A percentile compares a stretch with the other conserved stretches of the same genome.
Conservation (phyloP, 2,113 vertebrate genomes). For the Carassius auratus region DNA sequence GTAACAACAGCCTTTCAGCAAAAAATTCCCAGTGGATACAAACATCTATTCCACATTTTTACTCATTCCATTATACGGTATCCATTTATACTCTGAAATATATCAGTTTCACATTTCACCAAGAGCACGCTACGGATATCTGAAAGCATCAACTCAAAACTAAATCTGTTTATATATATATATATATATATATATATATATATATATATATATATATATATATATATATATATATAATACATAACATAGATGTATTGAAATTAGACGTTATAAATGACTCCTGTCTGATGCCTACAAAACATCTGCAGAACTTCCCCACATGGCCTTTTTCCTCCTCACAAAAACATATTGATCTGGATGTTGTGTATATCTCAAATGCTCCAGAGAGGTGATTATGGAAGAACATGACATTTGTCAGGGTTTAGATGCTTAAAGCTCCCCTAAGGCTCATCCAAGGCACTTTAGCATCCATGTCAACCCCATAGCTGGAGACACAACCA, state of each 20-base stretch:
- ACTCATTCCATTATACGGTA: not conserved
- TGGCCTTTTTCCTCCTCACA: no score
- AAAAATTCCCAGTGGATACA: not conserved
- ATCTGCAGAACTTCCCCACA: no score
- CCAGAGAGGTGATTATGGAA: not conserved
- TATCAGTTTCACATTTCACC: not conserved
- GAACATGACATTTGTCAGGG: not conserved
- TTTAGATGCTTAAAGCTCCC: not conserved
- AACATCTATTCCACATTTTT: not conserved
- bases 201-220: no score
- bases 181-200: no score
- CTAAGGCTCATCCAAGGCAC: not conserved
- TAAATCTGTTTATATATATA: not conserved
- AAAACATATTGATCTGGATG: not conserved
- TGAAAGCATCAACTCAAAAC: not conserved
- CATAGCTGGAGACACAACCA: no score
- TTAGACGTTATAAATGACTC: no score
- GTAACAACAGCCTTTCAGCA: not conserved
- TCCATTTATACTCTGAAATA: not conserved
- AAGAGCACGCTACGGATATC: not conserved
- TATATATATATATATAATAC: no score
- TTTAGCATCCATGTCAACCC: not conserved
- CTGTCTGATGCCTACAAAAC: no score
- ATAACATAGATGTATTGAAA: no score
- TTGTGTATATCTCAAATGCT: not conserved